phyloP scores from a whole-genome alignment of 1,140 invertebrate species.

The Diachasmimorpha longicaudata region DNA sequence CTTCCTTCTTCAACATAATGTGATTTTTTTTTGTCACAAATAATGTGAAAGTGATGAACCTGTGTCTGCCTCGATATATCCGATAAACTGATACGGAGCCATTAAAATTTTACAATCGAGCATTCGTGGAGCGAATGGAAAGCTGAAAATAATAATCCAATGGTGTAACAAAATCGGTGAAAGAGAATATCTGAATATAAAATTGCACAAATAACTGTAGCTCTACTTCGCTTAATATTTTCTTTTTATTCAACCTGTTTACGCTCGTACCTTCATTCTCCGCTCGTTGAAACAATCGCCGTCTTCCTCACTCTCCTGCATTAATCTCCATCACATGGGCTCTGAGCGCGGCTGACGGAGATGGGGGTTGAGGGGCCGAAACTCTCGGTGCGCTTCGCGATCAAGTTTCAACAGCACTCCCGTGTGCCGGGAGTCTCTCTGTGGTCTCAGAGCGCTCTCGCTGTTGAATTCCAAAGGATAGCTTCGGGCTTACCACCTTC shows the following conservation, averaged over 20 bases:
- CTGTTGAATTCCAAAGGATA: conserved; percentile 19
- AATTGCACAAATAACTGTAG: too few species aligned
- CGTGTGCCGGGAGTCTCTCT: not conserved
- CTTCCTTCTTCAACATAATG: not conserved
- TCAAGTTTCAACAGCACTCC: conserved; percentile 19
- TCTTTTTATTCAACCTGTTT: too few species aligned
- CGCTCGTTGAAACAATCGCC: not conserved
- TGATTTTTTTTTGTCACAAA: not conserved
- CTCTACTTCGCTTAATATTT: too few species aligned
- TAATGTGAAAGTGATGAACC: not conserved
- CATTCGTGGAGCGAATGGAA: not conserved
- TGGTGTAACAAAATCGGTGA: not conserved
- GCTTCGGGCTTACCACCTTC: conserved; percentile 1
- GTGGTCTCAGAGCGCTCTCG: conserved; percentile 1
- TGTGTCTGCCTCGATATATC: not conserved
- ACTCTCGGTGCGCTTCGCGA: not conserved
- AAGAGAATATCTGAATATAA: too few species aligned
- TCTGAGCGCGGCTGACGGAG: not conserved
- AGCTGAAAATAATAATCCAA: not conserved
- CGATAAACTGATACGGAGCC: not conserved
- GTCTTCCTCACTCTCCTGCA: not conserved
- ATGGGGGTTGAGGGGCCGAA: not conserved
- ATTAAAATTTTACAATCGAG: not conserved
- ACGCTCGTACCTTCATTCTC: not conserved
- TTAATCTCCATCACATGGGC: conserved; percentile 6